Conservation (phyloP, 2,113 vertebrate genomes). For the Pleuronectes platessa region DNA sequence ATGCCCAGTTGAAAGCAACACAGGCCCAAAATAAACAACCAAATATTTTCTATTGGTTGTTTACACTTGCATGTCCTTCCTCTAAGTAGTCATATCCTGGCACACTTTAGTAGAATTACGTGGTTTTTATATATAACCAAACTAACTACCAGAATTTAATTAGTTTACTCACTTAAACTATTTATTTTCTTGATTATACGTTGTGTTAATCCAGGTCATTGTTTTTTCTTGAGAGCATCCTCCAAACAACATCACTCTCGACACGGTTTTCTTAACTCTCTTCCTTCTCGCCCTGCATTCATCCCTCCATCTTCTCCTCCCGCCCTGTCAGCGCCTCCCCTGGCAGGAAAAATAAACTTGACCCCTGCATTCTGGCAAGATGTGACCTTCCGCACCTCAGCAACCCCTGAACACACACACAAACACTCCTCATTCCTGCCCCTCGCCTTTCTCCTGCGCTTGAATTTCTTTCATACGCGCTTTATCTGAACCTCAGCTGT, state of each 20-base stretch:
- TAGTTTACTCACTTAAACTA: neutral
- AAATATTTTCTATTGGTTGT: neutral
- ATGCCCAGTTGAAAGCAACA: slow-evolving; percentile 5
- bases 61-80: neutral
- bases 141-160: neutral
- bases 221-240: neutral
- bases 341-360: slow-evolving; percentile 83
- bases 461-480: slow-evolving; percentile 10
- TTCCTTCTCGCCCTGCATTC: slow-evolving; percentile 1
- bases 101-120: neutral
- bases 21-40: neutral
- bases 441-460: neutral
- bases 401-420: slow-evolving; percentile 39
- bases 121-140: neutral
- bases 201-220: neutral
- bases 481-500: neutral
- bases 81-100: neutral
- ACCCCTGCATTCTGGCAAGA: slow-evolving; percentile 72
- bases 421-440: slow-evolving; percentile 7
- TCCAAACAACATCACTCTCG: neutral
- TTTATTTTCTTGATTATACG: neutral
- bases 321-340: slow-evolving; percentile 36
- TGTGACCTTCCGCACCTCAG: slow-evolving; percentile 61
- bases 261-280: neutral
- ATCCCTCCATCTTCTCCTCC: slow-evolving; percentile 29